Evolutionary conservation across 2,888 invertebrate genomes (phyloP).

Genomic region (Pristionchus arcanus): DNA sequence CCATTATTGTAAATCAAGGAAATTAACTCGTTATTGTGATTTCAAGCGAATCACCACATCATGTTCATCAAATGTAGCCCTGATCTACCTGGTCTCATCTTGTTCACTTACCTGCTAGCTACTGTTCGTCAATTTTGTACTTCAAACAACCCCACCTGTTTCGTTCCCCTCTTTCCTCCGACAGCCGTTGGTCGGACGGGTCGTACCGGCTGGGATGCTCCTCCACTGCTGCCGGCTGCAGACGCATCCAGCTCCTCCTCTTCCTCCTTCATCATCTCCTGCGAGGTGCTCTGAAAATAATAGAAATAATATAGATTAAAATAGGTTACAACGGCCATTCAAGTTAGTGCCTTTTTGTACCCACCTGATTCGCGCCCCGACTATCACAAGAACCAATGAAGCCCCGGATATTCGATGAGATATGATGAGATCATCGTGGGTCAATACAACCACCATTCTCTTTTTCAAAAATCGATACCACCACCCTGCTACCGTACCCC

Average conservation of each 20-base stretch:
- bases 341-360: background rate
- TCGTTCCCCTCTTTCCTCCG: constrained; percentile 43
- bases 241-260: constrained; percentile 20
- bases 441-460: too few species aligned
- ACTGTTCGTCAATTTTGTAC: too few species aligned
- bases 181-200: background rate
- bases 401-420: background rate
- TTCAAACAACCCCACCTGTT: constrained; percentile 13
- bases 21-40: too few species aligned
- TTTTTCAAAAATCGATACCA: too few species aligned
- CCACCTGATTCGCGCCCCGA: background rate
- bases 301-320: background rate
- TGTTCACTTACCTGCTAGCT: too few species aligned
- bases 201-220: background rate
- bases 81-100: too few species aligned
- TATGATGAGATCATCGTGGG: too few species aligned
- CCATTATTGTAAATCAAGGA: too few species aligned
- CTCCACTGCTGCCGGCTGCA: background rate
- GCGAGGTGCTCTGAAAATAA: background rate
- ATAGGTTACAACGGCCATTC: background rate
- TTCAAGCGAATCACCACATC: too few species aligned
- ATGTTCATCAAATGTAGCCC: too few species aligned
- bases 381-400: background rate
- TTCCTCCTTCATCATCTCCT: constrained; percentile 44
- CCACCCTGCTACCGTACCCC: background rate